Conservation (phyloP, 2,888 invertebrate genomes). For the Pasiphila rectangulata region DNA sequence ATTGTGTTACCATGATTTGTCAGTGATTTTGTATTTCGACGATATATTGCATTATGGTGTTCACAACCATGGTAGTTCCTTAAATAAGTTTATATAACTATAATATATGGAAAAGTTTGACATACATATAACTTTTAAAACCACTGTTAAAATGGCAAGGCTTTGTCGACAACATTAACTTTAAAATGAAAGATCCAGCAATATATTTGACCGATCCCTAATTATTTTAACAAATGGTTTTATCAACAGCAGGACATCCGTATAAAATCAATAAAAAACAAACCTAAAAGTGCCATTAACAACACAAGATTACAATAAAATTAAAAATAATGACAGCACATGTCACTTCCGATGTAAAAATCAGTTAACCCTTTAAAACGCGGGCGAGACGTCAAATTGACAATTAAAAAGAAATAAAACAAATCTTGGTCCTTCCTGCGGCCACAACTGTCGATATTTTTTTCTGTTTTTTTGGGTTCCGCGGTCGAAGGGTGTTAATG, state of each 20-base stretch:
- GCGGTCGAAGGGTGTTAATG: background rate
- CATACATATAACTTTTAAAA: no score
- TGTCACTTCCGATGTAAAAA: constrained; percentile 76
- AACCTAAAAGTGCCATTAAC: constrained; percentile 29
- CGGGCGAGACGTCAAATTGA: constrained; percentile 46
- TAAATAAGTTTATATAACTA: no score
- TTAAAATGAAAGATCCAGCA: no score
- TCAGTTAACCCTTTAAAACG: constrained; percentile 66
- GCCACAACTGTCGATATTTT: constrained; percentile 70
- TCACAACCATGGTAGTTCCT: no score
- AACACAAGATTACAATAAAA: constrained; percentile 50
- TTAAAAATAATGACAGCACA: constrained; percentile 76
- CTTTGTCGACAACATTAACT: no score
- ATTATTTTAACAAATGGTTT: constrained; percentile 14
- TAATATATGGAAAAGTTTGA: no score
- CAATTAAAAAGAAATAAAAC: constrained; percentile 81
- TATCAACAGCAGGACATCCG: constrained; percentile 31
- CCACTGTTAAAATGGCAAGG: no score
- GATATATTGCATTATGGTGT: no score
- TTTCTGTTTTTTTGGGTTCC: constrained; percentile 22
- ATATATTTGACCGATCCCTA: constrained; percentile 5
- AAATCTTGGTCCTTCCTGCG: constrained; percentile 66
- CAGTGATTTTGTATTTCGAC: no score
- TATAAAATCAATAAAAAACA: constrained; percentile 28
- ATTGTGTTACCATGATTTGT: no score